A percentile compares a stretch with the other conserved stretches of the same genome.
phyloP scores from a whole-genome alignment of 2,113 vertebrate genomes.

The Elephantulus edwardii region DNA sequence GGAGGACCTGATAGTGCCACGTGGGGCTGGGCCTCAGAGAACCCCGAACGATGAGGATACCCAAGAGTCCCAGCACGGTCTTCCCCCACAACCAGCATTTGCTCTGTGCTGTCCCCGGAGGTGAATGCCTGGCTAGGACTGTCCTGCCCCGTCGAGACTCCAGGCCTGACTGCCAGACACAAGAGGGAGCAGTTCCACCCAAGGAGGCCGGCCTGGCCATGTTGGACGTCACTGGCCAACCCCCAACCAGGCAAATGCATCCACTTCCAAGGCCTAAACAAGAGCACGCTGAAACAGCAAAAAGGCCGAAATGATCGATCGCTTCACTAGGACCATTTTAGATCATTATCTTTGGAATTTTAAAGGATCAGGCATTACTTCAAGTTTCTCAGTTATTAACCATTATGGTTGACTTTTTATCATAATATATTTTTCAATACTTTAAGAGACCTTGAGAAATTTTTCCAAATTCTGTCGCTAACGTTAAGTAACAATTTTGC shows the following conservation, averaged over 20 bases:
- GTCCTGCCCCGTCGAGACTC: too few species aligned
- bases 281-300: neutral
- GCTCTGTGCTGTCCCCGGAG: too few species aligned
- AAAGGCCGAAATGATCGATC: neutral
- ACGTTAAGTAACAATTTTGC: neutral
- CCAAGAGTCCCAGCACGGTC: neutral
- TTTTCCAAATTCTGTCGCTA: neutral
- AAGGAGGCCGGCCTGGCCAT: neutral
- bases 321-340: neutral
- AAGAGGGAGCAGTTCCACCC: too few species aligned
- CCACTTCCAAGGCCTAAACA: neutral
- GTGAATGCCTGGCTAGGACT: too few species aligned
- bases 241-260: neutral
- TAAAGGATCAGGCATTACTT: neutral
- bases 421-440: neutral
- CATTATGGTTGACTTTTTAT: neutral
- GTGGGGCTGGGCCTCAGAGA: too few species aligned
- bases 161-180: too few species aligned
- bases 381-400: neutral
- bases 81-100: neutral
- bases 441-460: neutral
- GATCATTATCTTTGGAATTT: conserved; percentile 11
- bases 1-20: too few species aligned
- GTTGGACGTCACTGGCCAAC: neutral
- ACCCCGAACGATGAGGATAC: neutral